Evolutionary conservation across 2,888 invertebrate species (phyloP).

Genomic region (Pachycephus smyrnensis): DNA sequence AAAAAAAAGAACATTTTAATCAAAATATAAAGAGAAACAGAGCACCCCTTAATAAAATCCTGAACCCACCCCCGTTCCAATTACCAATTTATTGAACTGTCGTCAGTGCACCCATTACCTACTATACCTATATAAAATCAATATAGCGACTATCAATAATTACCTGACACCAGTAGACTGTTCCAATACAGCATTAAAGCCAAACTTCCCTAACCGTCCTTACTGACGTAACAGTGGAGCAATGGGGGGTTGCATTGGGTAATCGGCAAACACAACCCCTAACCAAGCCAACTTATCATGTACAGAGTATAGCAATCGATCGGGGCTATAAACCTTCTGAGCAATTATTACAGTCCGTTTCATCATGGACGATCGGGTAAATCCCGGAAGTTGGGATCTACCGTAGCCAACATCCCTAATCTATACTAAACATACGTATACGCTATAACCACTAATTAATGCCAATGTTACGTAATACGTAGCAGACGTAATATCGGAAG

Average conservation of each 20-base stretch:
- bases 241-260: neutral
- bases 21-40: too few species aligned
- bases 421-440: neutral
- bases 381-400: neutral
- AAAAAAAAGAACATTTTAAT: neutral
- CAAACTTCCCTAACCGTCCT: neutral
- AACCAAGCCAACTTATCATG: neutral
- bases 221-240: neutral
- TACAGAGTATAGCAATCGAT: neutral
- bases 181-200: neutral
- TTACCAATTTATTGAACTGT: neutral
- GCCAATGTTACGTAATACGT: neutral
- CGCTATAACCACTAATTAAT: neutral
- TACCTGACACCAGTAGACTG: neutral
- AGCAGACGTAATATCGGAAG: neutral
- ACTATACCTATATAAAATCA: neutral
- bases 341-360: neutral
- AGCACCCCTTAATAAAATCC: neutral
- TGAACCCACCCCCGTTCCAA: neutral
- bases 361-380: neutral
- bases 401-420: neutral
- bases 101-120: neutral
- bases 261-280: neutral
- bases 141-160: neutral
- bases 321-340: neutral